These are phyloP conservation scores for Cephalopachus bancanus DNA, from an alignment of 2,797 vertebrate species.

Conservation along the genomic window DNA sequence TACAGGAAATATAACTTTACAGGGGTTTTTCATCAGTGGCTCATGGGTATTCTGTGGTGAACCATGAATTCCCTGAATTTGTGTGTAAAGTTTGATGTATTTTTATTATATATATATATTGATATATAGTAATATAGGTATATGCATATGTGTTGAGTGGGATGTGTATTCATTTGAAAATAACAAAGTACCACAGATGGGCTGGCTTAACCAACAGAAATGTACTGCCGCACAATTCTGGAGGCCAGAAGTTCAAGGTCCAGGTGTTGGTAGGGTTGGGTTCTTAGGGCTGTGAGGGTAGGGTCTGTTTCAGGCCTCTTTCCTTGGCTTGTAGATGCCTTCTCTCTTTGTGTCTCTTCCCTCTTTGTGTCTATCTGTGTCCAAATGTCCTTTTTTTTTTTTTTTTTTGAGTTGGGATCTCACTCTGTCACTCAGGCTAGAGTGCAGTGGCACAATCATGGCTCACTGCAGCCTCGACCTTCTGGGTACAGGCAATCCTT, in stretches of 20 bases:
- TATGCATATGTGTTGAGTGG: too few relatives aligned
- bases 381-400: neutral
- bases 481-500: too few relatives aligned
- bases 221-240: neutral
- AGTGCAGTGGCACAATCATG: too few relatives aligned
- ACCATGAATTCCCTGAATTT: neutral
- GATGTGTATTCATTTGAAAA: neutral
- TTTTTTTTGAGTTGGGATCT: too few relatives aligned
- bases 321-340: neutral
- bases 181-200: neutral
- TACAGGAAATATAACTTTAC: neutral
- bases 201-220: neutral
- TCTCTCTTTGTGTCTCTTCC: neutral
- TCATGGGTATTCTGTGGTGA: neutral
- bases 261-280: neutral
- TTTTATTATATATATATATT: neutral
- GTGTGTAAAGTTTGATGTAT: neutral
- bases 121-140: neutral
- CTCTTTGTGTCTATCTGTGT: neutral
- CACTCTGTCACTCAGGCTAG: neutral
- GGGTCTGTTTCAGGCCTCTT: too few relatives aligned
- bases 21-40: neutral
- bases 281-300: neutral
- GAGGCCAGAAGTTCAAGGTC: neutral
- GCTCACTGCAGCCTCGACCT: too few relatives aligned